These are phyloP conservation scores for Lethrus apterus DNA, from an alignment of 1,140 invertebrate genomes.

Conservation along the genomic window DNA sequence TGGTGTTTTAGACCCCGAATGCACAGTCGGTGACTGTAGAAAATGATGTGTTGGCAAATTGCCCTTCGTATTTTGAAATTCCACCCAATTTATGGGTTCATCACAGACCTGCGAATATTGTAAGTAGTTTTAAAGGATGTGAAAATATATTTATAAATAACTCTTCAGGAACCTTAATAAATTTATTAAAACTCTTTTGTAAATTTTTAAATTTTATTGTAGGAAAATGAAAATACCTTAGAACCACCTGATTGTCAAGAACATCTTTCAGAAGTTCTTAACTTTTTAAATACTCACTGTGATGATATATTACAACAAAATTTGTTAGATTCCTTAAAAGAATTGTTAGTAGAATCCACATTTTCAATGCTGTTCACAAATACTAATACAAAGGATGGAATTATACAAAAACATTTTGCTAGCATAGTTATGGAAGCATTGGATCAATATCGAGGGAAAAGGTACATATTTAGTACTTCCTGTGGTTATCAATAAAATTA, in stretches of 20 bases:
- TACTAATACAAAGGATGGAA: slow-evolving; percentile 24
- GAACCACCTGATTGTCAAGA: slow-evolving; percentile 14
- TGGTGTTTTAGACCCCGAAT: not conserved
- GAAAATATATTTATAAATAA: not conserved
- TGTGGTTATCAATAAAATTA: slow-evolving; percentile 5
- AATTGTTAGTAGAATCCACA: slow-evolving; percentile 27
- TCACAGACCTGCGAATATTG: slow-evolving; percentile 1
- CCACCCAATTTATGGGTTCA: slow-evolving; percentile 5
- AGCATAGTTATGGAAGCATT: slow-evolving; percentile 30
- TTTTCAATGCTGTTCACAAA: slow-evolving; percentile 20
- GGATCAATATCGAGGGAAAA: slow-evolving; percentile 33
- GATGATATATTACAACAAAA: slow-evolving; percentile 25
- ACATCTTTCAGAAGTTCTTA: slow-evolving; percentile 8
- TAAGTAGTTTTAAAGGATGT: not conserved
- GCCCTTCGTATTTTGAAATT: slow-evolving; percentile 5
- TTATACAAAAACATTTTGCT: slow-evolving; percentile 32
- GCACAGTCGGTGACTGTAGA: not conserved
- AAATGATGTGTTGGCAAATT: slow-evolving; percentile 8
- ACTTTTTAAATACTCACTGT: slow-evolving; percentile 24
- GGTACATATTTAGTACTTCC: slow-evolving; percentile 15
- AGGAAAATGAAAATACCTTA: slow-evolving; percentile 15
- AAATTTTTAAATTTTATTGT: not conserved
- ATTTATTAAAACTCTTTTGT: slow-evolving; percentile 3
- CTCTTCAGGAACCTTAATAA: no score
- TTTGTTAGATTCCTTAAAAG: slow-evolving; percentile 27